A percentile compares a stretch with the other conserved stretches of the same genome.
These are phyloP conservation scores for Syngnathus scovelli DNA, from an alignment of 2,113 vertebrate genomes.

Conservation along the genomic window DNA sequence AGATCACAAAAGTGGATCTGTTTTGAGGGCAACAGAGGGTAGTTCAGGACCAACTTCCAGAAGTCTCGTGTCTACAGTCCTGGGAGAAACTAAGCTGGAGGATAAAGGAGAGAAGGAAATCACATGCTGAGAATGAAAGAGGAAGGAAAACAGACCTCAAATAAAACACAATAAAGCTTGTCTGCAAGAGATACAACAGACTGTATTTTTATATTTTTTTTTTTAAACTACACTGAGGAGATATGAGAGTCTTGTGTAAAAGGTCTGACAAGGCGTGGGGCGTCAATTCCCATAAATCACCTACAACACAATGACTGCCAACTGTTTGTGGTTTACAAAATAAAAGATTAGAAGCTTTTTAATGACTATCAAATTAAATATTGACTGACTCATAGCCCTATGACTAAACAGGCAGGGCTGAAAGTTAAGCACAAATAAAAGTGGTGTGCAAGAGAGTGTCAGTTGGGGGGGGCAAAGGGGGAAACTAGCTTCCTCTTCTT, in stretches of 20 bases:
- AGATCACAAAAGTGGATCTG: conserved; percentile 23
- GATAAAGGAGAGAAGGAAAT: conserved; percentile 14
- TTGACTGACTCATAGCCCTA: conserved; percentile 24
- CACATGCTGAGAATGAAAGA: conserved; percentile 38
- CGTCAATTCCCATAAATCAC: conserved; percentile 34
- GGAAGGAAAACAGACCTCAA: not conserved
- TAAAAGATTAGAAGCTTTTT: not conserved
- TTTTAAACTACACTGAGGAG: not conserved
- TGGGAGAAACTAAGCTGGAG: conserved; percentile 43
- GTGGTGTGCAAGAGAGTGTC: not conserved
- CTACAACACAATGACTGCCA: conserved; percentile 21
- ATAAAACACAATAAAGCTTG: not conserved
- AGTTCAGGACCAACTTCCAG: conserved; percentile 32
- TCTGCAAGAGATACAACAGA: not conserved
- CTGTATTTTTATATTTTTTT: not conserved
- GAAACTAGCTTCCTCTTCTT: conserved; percentile 5
- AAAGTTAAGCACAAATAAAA: conserved; percentile 15
- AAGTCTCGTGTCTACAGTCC: conserved; percentile 41
- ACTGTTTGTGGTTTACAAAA: conserved; percentile 15
- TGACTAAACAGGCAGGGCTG: conserved; percentile 1
- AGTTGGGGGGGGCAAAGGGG: not conserved
- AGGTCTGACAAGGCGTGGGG: conserved; percentile 20
- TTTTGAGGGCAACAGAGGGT: conserved; percentile 8
- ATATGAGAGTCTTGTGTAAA: conserved; percentile 34
- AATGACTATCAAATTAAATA: conserved; percentile 7